phyloP scores from a whole-genome alignment of 2,113 vertebrate genomes.

The Telmatochromis sp. region DNA sequence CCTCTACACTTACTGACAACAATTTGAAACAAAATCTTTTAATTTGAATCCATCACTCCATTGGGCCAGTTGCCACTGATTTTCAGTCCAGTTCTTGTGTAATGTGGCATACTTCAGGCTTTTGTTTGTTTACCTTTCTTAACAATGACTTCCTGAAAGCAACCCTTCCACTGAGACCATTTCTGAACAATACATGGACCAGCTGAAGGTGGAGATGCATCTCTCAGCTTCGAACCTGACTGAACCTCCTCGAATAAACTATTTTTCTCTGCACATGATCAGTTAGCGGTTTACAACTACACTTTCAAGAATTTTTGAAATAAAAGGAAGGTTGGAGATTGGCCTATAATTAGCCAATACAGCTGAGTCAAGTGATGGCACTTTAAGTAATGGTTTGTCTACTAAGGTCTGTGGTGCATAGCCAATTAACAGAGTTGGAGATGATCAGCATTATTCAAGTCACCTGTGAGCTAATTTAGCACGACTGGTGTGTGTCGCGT shows the following conservation, averaged over 20 bases:
- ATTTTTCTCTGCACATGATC: neutral
- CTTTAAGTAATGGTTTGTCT: neutral
- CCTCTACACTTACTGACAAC: neutral
- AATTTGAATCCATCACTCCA: neutral
- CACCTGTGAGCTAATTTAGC: neutral
- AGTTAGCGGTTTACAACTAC: neutral
- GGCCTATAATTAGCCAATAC: neutral
- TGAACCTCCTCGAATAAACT: neutral
- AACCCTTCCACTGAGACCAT: neutral
- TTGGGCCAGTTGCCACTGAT: neutral
- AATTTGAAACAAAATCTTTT: neutral
- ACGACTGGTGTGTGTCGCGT: fast-evolving
- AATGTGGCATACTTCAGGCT: neutral
- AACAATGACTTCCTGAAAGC: neutral
- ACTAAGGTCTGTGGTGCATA: neutral
- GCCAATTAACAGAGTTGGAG: neutral
- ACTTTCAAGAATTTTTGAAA: neutral
- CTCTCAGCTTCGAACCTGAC: neutral
- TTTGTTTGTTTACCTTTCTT: neutral
- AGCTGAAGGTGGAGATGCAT: neutral
- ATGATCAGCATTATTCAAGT: neutral
- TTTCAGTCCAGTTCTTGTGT: neutral
- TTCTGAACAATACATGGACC: neutral
- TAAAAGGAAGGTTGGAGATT: neutral
- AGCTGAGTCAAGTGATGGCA: neutral